phyloP scores from a whole-genome alignment of 2,797 vertebrate species.

The Bovichtus variegatus region DNA sequence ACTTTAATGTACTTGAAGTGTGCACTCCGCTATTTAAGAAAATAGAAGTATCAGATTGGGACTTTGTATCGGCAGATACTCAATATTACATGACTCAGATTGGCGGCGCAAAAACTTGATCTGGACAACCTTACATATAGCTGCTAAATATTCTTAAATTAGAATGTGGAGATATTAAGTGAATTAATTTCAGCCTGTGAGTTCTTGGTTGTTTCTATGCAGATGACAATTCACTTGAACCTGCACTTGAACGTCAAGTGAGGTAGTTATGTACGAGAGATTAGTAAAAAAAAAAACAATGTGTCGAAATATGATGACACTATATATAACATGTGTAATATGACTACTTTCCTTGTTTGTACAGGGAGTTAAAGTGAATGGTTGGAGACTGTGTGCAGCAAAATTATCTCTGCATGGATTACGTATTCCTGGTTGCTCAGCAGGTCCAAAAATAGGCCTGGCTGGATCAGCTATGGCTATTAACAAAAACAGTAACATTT shows the following conservation, averaged over 20 bases:
- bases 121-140: no score
- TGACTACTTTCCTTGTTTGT: neutral
- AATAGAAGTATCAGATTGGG: no score
- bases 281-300: no score
- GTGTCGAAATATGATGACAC: no score
- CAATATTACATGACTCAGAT: no score
- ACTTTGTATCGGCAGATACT: no score
- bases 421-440: constrained; percentile 22
- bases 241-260: neutral
- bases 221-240: neutral
- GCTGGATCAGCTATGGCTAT: neutral
- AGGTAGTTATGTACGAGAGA: neutral
- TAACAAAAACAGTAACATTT: constrained; percentile 2
- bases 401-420: neutral
- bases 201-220: neutral
- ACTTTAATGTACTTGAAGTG: no score
- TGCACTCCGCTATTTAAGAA: no score
- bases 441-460: constrained; percentile 16
- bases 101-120: no score
- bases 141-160: no score
- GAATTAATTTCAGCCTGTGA: neutral
- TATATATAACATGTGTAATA: no score
- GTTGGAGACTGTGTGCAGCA: neutral
- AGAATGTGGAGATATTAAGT: neutral
- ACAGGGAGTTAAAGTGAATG: neutral